These are phyloP conservation scores for Bedellia somnulentella DNA, from an alignment of 2,888 invertebrate species.

Conservation along the genomic window DNA sequence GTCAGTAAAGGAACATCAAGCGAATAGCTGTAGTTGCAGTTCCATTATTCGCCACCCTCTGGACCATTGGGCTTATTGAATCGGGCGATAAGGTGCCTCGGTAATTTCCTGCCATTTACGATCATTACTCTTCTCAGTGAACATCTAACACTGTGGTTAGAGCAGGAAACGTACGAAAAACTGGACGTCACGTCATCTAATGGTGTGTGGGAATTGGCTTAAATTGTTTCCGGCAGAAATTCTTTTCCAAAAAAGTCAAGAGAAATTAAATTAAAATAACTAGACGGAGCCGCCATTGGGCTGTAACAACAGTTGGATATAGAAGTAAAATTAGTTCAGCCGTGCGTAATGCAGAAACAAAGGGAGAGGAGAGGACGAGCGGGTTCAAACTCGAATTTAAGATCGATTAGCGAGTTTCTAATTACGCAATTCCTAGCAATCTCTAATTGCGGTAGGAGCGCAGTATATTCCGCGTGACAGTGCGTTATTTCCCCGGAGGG, in stretches of 20 bases:
- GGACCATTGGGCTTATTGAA: constrained; percentile 50
- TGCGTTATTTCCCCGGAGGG: constrained; percentile 55
- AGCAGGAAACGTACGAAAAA: constrained; percentile 17
- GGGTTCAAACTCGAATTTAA: constrained; percentile 30
- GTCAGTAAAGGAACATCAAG: constrained; percentile 24
- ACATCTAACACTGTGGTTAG: constrained; percentile 26
- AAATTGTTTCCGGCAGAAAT: constrained; percentile 24
- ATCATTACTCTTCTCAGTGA: constrained; percentile 43
- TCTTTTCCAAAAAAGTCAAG: too few relatives aligned
- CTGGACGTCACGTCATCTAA: constrained; percentile 17
- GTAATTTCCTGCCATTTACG: constrained; percentile 57
- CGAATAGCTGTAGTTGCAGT: constrained; percentile 40
- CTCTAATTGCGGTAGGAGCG: constrained; percentile 50
- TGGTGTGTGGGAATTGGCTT: constrained; percentile 15
- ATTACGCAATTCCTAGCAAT: constrained; percentile 59
- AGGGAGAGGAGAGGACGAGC: constrained; percentile 19
- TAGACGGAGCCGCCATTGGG: too few relatives aligned
- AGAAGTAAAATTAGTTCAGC: not conserved
- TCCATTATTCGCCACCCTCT: constrained; percentile 46
- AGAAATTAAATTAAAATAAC: too few relatives aligned
- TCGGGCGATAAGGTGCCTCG: constrained; percentile 50
- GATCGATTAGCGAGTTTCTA: constrained; percentile 53
- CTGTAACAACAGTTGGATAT: too few relatives aligned
- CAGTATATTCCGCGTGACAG: constrained; percentile 58
- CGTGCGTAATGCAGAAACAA: constrained; percentile 15